A percentile compares a stretch with the other conserved stretches of the same genome.
Conservation (phyloP, 2,797 vertebrate species). For the Heliangelus exortis region DNA sequence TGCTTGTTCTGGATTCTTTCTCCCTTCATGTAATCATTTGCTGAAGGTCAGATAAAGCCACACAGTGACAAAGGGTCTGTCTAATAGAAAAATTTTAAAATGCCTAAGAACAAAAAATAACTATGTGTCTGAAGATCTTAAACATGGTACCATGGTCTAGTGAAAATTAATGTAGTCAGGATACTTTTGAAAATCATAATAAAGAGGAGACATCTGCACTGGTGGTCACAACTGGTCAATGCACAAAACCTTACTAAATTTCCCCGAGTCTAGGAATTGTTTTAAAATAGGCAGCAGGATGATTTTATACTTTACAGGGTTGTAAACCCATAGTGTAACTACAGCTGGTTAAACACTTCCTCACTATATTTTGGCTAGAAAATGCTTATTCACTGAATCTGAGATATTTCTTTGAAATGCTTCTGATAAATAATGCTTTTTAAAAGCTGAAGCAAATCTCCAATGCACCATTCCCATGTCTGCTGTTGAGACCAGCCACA, state of each 20-base stretch:
- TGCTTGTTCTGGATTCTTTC: background rate
- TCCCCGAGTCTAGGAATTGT: background rate
- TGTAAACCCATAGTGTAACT: background rate
- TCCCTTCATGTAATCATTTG: background rate
- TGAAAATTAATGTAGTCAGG: background rate
- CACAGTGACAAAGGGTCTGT: background rate
- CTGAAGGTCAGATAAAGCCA: background rate
- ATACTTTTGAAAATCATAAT: background rate
- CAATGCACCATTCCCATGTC: background rate
- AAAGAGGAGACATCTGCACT: background rate
- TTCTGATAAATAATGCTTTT: background rate
- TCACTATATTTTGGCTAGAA: background rate
- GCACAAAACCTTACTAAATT: background rate
- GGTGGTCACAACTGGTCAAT: background rate
- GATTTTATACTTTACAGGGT: background rate
- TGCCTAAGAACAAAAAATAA: background rate
- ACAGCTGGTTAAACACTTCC: conserved; percentile 30
- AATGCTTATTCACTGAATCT: background rate
- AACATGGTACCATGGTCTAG: background rate
- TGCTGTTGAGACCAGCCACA: background rate
- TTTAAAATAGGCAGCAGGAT: background rate
- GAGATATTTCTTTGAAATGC: background rate
- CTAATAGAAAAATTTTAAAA: background rate
- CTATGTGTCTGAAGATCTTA: background rate
- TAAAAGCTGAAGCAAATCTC: background rate